Conservation (phyloP, 2,113 vertebrate genomes). For the Synodontis membranacea region DNA sequence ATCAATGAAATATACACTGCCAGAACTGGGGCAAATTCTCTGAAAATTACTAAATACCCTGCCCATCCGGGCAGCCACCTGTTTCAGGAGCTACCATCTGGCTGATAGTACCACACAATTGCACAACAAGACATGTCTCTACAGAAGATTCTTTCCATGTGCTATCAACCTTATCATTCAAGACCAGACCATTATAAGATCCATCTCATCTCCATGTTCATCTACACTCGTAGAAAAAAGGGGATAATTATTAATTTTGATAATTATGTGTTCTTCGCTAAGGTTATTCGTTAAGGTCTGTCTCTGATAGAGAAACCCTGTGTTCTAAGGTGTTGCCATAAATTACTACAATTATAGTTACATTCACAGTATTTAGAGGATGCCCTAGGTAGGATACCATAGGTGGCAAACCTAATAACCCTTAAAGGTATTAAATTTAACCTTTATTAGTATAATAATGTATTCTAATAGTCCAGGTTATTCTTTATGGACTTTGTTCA, state of each 20-base stretch:
- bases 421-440: background rate
- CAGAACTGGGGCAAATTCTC: background rate
- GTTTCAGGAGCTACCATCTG: slow-evolving; percentile 17
- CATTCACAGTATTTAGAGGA: background rate
- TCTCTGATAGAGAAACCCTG: background rate
- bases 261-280: background rate
- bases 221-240: background rate
- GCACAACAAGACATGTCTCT: background rate
- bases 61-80: slow-evolving; percentile 16
- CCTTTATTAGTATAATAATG: background rate
- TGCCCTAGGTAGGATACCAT: background rate
- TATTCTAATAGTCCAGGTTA: background rate
- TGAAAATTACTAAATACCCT: slow-evolving; percentile 8
- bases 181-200: background rate
- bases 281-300: no score
- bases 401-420: background rate
- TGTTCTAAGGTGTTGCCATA: background rate
- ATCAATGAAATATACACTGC: background rate
- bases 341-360: background rate
- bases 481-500: background rate
- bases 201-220: background rate
- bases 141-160: background rate
- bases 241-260: no score
- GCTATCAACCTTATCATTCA: background rate
- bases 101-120: background rate